A percentile compares a stretch with the other conserved stretches of the same genome.
Evolutionary conservation across 2,888 invertebrate species (phyloP).

Genomic region (Watsonalla cultraria): DNA sequence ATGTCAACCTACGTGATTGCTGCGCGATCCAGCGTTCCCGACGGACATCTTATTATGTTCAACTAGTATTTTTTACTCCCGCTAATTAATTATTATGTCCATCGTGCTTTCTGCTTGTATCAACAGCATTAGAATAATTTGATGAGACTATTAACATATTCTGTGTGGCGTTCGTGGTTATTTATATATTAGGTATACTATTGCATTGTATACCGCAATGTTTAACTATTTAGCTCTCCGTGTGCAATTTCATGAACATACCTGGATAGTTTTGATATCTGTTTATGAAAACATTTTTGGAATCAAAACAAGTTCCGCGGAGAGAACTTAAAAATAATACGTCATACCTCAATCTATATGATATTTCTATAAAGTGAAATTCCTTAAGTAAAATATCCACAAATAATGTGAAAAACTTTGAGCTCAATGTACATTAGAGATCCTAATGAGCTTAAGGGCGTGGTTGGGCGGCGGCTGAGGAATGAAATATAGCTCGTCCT

Average conservation of each 20-base stretch:
- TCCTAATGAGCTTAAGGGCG: conserved; percentile 69
- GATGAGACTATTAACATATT: conserved; percentile 2
- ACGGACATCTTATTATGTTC: conserved; percentile 9
- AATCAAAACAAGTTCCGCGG: too few relatives aligned
- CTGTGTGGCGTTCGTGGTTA: not conserved
- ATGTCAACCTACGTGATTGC: conserved; percentile 36
- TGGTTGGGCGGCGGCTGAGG: conserved; percentile 54
- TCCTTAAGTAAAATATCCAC: conserved; percentile 21
- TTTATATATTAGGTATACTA: too few relatives aligned
- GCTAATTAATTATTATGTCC: conserved; percentile 33
- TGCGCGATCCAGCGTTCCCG: conserved; percentile 6
- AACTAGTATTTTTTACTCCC: conserved; percentile 20
- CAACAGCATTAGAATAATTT: conserved; percentile 28
- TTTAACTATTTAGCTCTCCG: too few relatives aligned
- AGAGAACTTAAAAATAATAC: too few relatives aligned
- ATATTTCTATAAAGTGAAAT: not conserved
- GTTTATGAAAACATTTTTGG: too few relatives aligned
- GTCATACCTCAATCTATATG: too few relatives aligned
- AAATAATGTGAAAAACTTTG: conserved; percentile 36
- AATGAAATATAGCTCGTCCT: conserved; percentile 72
- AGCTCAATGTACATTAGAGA: conserved; percentile 70
- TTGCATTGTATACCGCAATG: too few relatives aligned
- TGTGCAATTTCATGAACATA: too few relatives aligned
- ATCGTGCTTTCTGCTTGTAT: conserved; percentile 31
- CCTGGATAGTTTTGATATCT: too few relatives aligned